Conservation (phyloP, 2,797 vertebrate genomes). For the Sitta carolinensis region DNA sequence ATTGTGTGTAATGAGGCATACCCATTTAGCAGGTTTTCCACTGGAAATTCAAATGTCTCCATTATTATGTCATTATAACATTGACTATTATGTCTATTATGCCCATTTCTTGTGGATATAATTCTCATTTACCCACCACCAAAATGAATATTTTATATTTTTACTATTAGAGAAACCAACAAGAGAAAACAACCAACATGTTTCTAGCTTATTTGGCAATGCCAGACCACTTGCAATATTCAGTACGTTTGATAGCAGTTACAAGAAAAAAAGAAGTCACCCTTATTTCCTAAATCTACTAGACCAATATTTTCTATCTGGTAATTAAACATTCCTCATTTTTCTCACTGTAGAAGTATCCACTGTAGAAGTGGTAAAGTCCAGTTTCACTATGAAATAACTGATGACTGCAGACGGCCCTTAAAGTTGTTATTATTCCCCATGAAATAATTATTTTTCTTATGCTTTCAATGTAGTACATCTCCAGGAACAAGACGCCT, state of each 20-base stretch:
- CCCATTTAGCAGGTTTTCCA: background rate
- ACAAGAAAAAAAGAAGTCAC: background rate
- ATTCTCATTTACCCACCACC: background rate
- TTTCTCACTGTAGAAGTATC: background rate
- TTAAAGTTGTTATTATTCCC: background rate
- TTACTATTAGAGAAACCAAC: background rate
- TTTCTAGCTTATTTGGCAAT: background rate
- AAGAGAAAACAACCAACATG: background rate
- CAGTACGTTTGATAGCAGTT: background rate
- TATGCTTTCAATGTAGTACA: background rate
- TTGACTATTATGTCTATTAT: background rate
- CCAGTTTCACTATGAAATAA: background rate
- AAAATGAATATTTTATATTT: background rate
- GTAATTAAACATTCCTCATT: background rate
- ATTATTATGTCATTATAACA: background rate
- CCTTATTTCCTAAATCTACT: background rate
- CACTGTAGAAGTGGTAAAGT: background rate
- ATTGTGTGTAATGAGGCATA: background rate
- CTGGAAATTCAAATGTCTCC: background rate
- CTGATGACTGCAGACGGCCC: background rate
- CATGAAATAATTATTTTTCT: background rate
- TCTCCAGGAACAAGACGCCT: background rate
- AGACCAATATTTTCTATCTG: background rate
- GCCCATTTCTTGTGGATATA: background rate
- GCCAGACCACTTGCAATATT: background rate